Evolutionary conservation across 2,113 vertebrate species (phyloP).

Genomic region (Scopus umbretta): DNA sequence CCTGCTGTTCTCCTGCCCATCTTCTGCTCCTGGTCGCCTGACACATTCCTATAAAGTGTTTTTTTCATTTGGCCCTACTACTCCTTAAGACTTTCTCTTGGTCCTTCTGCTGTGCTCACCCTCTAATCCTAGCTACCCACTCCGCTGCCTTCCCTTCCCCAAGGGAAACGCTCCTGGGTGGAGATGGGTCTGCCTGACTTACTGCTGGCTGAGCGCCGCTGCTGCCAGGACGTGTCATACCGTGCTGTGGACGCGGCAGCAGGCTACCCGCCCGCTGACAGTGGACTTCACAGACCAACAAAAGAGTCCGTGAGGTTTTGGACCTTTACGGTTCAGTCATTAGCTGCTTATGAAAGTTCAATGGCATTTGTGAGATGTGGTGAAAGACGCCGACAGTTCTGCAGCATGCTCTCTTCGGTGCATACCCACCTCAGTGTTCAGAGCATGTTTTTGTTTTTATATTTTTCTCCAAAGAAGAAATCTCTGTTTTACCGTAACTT

Average conservation of each 20-base stretch:
- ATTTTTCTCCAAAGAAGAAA: not conserved
- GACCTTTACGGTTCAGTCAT: not conserved
- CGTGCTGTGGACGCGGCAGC: not conserved
- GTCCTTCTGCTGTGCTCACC: not conserved
- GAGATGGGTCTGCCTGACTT: not conserved
- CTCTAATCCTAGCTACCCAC: not conserved
- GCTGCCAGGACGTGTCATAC: not conserved
- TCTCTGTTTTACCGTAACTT: not conserved
- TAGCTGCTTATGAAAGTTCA: not conserved
- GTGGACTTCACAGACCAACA: not conserved
- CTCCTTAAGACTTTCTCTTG: not conserved
- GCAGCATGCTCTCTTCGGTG: not conserved
- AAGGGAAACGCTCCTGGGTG: not conserved
- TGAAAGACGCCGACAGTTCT: not conserved
- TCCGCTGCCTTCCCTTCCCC: not conserved
- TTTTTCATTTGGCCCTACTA: not conserved
- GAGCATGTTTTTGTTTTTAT: not conserved
- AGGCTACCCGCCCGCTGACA: not conserved
- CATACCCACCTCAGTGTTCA: not conserved
- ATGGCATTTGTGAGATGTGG: not conserved
- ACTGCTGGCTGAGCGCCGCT: not conserved
- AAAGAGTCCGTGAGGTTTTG: not conserved
- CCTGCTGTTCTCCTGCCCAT: not conserved
- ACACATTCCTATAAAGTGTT: fast-evolving
- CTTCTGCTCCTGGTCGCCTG: not conserved